Conservation (phyloP, 2,888 invertebrate species). For the Agriotes lineatus region DNA sequence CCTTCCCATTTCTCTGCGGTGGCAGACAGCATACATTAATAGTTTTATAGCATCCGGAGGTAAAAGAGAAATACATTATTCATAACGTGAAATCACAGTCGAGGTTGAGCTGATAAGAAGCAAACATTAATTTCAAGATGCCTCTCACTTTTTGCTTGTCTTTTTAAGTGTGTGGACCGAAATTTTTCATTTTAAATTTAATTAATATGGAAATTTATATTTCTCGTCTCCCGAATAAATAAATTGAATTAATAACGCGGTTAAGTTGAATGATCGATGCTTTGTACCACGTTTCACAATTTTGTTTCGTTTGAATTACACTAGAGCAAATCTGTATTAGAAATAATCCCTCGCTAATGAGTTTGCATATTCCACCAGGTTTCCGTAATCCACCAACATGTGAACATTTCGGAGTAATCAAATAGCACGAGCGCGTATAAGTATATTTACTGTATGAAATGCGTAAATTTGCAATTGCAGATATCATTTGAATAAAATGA, state of each 20-base stretch:
- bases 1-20: constrained; percentile 3
- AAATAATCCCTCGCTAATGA: constrained; percentile 26
- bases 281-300: neutral
- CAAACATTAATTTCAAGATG: constrained; percentile 42
- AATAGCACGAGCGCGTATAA: neutral
- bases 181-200: constrained; percentile 30
- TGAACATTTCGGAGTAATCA: neutral
- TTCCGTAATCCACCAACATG: constrained; percentile 10
- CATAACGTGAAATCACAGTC: constrained; percentile 40
- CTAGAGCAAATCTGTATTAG: neutral
- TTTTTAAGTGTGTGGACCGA: constrained; percentile 27
- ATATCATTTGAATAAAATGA: too few relatives aligned
- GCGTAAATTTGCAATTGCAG: too few relatives aligned
- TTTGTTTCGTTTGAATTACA: neutral
- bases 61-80: constrained; percentile 40
- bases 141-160: constrained; percentile 36
- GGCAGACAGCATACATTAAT: constrained; percentile 40
- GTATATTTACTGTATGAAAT: neutral
- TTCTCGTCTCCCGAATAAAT: neutral
- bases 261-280: neutral
- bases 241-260: too few relatives aligned
- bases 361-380: constrained; percentile 18
- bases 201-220: constrained; percentile 28
- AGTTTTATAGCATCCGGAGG: constrained; percentile 43
- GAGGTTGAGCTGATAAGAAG: constrained; percentile 42